Percentiles rank a stretch among this genome's conserved stretches.
phyloP scores from a whole-genome alignment of 2,888 invertebrate species.

The Agrotis puta region DNA sequence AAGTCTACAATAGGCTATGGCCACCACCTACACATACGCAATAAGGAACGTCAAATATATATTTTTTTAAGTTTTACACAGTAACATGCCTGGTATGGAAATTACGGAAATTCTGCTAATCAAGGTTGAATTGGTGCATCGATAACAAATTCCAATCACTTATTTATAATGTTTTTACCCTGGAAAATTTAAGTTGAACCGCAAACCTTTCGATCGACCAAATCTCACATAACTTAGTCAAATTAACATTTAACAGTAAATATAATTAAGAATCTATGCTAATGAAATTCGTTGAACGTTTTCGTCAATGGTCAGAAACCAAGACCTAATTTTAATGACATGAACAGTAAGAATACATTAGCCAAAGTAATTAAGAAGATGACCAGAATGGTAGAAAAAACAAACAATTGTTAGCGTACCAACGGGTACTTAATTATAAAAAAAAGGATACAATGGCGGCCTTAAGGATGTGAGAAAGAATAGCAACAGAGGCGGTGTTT shows the following conservation, averaged over 20 bases:
- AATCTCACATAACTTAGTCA: conserved; percentile 7
- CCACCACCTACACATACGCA: background rate
- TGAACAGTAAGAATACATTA: conserved; percentile 32
- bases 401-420: conserved; percentile 68
- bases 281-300: conserved; percentile 33
- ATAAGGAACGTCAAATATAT: background rate
- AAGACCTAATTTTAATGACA: conserved; percentile 22
- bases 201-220: background rate
- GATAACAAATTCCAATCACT: background rate
- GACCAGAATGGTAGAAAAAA: conserved; percentile 65
- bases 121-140: background rate
- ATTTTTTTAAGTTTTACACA: background rate
- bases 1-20: background rate
- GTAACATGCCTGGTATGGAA: background rate
- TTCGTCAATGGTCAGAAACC: conserved; percentile 8
- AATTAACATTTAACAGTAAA: conserved; percentile 9
- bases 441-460: conserved; percentile 72
- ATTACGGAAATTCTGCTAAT: background rate
- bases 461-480: conserved; percentile 76
- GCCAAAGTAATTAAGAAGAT: conserved; percentile 54
- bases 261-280: conserved; percentile 13
- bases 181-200: background rate
- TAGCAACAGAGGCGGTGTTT: conserved; percentile 67
- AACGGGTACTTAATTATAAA: conserved; percentile 60
- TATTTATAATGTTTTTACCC: background rate